Evolutionary conservation across 2,797 vertebrate species (phyloP).

Genomic region (Euphonia xanthogaster): DNA sequence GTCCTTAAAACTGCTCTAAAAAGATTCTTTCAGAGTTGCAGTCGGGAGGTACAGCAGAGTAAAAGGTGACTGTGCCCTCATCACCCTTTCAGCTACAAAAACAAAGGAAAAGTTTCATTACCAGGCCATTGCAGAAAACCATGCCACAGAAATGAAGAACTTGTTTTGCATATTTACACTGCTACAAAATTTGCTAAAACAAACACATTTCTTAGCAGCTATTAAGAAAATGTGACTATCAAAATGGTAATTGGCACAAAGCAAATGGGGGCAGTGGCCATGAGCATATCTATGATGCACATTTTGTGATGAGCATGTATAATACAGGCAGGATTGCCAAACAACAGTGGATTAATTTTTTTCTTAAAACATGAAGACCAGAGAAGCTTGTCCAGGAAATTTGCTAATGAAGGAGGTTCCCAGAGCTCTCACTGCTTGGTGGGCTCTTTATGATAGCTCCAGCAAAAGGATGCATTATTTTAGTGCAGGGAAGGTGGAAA

Average conservation of each 20-base stretch:
- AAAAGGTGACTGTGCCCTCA: background rate
- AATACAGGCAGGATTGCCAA: background rate
- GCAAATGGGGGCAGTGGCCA: background rate
- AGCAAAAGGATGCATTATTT: background rate
- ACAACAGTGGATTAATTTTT: background rate
- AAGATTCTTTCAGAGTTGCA: background rate
- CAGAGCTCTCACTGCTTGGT: background rate
- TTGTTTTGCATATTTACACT: background rate
- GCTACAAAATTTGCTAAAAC: background rate
- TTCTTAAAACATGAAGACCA: background rate
- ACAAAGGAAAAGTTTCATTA: background rate
- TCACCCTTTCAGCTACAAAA: background rate
- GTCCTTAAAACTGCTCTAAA: background rate
- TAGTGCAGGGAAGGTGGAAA: background rate
- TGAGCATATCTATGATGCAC: accelerated
- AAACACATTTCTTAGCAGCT: background rate
- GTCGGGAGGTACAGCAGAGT: background rate
- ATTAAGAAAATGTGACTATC: background rate
- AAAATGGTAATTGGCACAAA: background rate
- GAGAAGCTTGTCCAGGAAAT: background rate
- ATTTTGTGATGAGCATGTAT: background rate
- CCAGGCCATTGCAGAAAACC: background rate
- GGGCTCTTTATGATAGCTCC: background rate
- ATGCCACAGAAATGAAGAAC: background rate
- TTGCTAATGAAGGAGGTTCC: background rate